Conservation (phyloP, 2,888 invertebrate genomes). For the Xanthia icteritia region DNA sequence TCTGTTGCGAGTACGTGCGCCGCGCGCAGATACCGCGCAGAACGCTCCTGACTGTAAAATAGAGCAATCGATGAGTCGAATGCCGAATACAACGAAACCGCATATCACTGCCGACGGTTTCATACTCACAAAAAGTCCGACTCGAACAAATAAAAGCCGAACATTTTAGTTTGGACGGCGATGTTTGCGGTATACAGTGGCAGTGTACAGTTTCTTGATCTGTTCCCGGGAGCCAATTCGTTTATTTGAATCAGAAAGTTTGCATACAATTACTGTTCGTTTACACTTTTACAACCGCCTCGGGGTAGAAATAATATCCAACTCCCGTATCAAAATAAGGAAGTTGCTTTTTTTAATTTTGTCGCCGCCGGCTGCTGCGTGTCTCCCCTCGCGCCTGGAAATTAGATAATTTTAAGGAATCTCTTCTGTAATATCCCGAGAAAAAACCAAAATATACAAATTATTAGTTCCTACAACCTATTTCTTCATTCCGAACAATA, state of each 20-base stretch:
- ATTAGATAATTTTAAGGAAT: slow-evolving; percentile 32
- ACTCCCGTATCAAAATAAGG: slow-evolving; percentile 11
- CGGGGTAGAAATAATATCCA: slow-evolving; percentile 14
- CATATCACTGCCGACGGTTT: slow-evolving; percentile 63
- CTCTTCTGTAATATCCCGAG: slow-evolving; percentile 2
- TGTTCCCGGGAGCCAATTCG: background rate
- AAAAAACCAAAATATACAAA: background rate
- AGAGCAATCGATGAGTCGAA: slow-evolving; percentile 66
- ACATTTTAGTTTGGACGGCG: slow-evolving; percentile 15
- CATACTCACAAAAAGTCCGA: slow-evolving; percentile 51
- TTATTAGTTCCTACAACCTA: background rate
- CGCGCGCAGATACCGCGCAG: slow-evolving; percentile 50
- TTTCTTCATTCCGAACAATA: slow-evolving; percentile 1
- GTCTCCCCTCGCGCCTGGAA: background rate
- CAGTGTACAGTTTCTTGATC: slow-evolving; percentile 8
- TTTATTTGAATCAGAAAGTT: slow-evolving; percentile 11
- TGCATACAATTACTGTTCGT: background rate
- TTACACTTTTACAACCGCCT: no score
- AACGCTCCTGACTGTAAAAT: slow-evolving; percentile 55
- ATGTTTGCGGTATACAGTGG: slow-evolving; percentile 18
- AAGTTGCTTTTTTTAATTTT: slow-evolving; percentile 18
- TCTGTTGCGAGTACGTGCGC: background rate
- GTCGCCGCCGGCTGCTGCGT: background rate
- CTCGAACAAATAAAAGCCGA: slow-evolving; percentile 30
- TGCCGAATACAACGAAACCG: slow-evolving; percentile 60